Evolutionary conservation across 2,113 vertebrate genomes (phyloP).

Genomic region (Coptodon bakossiorum): DNA sequence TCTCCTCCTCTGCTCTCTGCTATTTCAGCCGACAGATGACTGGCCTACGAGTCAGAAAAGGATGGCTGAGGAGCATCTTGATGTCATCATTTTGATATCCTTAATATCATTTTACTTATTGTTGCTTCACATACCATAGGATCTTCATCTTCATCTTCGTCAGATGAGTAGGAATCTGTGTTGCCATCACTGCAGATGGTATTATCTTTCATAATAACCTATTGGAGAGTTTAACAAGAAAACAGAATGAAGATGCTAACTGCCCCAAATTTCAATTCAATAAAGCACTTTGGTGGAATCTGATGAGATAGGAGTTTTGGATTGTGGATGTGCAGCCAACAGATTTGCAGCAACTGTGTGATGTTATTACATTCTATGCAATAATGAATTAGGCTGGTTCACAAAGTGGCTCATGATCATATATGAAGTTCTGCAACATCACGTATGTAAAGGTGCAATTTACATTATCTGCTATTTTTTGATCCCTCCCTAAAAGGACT

Average conservation of each 20-base stretch:
- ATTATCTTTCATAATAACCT: not conserved
- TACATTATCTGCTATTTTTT: not conserved
- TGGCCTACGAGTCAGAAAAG: not conserved
- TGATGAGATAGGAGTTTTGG: not conserved
- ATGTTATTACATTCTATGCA: not conserved
- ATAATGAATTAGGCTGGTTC: not conserved
- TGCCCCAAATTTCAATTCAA: not conserved
- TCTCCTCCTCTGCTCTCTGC: accelerated
- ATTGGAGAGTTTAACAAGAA: not conserved
- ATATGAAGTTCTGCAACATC: not conserved
- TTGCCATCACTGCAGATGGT: not conserved
- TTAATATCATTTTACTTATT: not conserved
- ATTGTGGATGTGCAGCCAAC: not conserved
- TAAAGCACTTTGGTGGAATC: not conserved
- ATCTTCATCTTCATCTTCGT: not conserved
- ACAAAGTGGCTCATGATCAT: not conserved
- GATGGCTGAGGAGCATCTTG: not conserved
- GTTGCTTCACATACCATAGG: not conserved
- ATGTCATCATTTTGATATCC: not conserved
- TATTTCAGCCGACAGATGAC: not conserved
- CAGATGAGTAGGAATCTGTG: not conserved
- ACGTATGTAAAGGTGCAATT: not conserved
- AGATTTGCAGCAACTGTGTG: not conserved
- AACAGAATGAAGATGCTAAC: not conserved
- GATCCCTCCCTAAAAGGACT: not conserved